phyloP scores from a whole-genome alignment of 2,113 vertebrate species.

The Lepisosteus oculatus region DNA sequence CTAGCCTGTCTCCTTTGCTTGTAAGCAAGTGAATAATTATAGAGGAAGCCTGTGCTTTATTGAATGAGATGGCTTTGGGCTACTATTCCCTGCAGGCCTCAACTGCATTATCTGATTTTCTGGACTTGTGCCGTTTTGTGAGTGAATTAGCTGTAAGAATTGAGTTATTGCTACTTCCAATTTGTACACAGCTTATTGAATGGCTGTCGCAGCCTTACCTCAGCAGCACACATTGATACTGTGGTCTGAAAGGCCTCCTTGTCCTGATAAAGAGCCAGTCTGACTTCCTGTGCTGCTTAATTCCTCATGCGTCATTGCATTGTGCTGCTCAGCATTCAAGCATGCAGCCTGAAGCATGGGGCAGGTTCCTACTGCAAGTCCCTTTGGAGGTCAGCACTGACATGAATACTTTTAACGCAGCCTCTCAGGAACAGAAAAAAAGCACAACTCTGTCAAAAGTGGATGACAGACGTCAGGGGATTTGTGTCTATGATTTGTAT shows the following conservation, averaged over 20 bases:
- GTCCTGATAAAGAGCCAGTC: neutral
- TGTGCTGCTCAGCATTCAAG: too few species aligned
- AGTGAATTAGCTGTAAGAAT: slow-evolving; percentile 70
- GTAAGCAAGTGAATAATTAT: slow-evolving; percentile 60
- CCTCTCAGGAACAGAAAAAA: too few species aligned
- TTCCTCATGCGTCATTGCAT: too few species aligned
- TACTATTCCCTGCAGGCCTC: slow-evolving; percentile 65
- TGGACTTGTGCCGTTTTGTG: slow-evolving; percentile 58
- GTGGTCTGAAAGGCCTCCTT: neutral
- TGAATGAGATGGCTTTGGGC: slow-evolving; percentile 65
- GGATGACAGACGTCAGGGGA: too few species aligned
- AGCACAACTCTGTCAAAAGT: too few species aligned
- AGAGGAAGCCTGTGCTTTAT: slow-evolving; percentile 57
- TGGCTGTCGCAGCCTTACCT: slow-evolving; percentile 55
- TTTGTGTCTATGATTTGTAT: too few species aligned
- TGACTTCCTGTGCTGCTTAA: neutral
- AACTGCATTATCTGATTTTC: slow-evolving; percentile 66
- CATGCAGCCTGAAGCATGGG: too few species aligned
- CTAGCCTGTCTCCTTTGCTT: slow-evolving; percentile 54
- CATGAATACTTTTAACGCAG: too few species aligned
- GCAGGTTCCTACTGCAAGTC: too few species aligned
- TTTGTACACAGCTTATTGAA: slow-evolving; percentile 66
- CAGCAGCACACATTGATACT: slow-evolving; percentile 12
- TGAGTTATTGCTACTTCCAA: slow-evolving; percentile 71
- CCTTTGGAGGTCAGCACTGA: too few species aligned